Base-by-base conservation (phyloP, 2,113 vertebrate genomes). In the Nycticorax nycticorax region DNA sequence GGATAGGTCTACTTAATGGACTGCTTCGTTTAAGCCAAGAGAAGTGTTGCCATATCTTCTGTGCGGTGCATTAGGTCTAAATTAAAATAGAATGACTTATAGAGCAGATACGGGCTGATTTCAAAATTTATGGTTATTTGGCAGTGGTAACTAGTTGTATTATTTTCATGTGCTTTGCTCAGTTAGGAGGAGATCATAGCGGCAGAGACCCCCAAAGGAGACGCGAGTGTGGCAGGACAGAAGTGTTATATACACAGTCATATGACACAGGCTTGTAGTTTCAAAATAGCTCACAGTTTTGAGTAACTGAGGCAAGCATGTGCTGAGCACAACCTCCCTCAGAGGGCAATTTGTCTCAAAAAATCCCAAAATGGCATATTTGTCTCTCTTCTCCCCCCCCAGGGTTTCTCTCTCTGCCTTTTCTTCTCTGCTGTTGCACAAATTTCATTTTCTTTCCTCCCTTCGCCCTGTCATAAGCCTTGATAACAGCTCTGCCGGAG, bases 361-460 rank as follows among this genome's bases (percentile, higher is more conserved):
- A 79, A 39, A 60, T 67, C 35, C 62, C 33, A 43, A 75, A 85
- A 60, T 1, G 3, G 27, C 28, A 60, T 39, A 63, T 48, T 75
- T 0, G 0, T 68, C 74, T 72, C 76, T 41, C 21, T 75, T 66
- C 57, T 69, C 37, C 5, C 43, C 43, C 19, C 9, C 15, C 24
- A 68, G 39, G 43, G 8, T 86, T 57, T 92, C 43, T 72, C 37
- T 59, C 48, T 80, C 62, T 68, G 41, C 33, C 15, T 83, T 69
- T 83, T 71, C 73, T 63, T 81, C 74, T 88, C 56, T 27, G 32
- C 47, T 59, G 15, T 35, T 67, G 11, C 50, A 56, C 9, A 7
- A 68, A 64, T 60, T 88, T 75, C 0, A 27, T 75, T 78, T 93
- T 78, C 52, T 88, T 92, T 75, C 35, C 53, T 72, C 66, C 62